Conservation (phyloP, 2,113 vertebrate genomes). For the Phoenicopterus ruber region DNA sequence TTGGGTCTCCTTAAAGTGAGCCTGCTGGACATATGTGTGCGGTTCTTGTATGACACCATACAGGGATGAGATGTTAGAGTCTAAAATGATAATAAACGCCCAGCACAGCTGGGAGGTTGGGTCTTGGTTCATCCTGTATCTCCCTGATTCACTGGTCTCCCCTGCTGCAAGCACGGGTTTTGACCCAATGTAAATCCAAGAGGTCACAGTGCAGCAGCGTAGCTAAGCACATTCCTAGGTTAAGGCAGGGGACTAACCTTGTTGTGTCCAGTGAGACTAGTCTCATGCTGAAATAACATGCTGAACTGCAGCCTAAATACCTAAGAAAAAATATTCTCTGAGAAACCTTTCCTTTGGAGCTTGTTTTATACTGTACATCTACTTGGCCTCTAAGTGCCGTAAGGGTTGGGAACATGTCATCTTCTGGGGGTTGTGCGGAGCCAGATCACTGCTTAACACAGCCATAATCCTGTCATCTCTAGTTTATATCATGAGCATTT, state of each 20-base stretch:
- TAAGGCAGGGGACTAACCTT: not conserved
- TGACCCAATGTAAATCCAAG: not conserved
- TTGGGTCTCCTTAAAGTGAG: not conserved
- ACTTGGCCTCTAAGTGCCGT: not conserved
- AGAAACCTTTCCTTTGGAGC: not conserved
- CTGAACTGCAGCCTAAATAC: conserved; percentile 3
- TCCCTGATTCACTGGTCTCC: not conserved
- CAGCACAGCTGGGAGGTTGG: not conserved
- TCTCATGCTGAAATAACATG: not conserved
- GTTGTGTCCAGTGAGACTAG: not conserved
- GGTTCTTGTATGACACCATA: not conserved
- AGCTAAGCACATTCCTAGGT: not conserved
- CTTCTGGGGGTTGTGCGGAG: not conserved
- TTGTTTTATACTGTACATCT: not conserved
- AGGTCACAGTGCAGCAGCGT: not conserved
- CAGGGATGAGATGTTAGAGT: not conserved
- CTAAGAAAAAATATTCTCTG: not conserved
- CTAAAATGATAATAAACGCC: not conserved
- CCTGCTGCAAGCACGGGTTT: not conserved
- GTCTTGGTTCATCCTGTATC: not conserved
- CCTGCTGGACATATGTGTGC: rapidly evolving
- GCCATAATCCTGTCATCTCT: conserved; percentile 17
- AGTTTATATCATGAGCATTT: not conserved
- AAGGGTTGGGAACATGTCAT: not conserved
- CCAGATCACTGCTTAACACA: conserved; percentile 8